Percentiles rank a stretch among this genome's conserved stretches.
Conservation (phyloP, 1,140 invertebrate genomes). For the Drosophila quadrilineata region DNA sequence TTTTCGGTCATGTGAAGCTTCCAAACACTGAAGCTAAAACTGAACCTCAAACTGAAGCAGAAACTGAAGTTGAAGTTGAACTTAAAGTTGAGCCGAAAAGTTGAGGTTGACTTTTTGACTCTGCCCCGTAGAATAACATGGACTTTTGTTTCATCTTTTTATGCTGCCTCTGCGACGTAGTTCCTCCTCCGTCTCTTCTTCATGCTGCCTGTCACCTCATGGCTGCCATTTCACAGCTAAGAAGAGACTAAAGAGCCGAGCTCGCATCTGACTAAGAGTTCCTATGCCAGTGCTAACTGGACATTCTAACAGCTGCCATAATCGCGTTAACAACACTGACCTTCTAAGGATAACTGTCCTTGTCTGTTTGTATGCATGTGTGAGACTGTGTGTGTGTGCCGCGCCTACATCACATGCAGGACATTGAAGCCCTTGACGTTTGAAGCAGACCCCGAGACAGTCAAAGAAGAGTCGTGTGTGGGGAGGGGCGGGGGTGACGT, state of each 20-base stretch:
- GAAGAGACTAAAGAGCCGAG: constrained; percentile 4
- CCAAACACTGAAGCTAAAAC: constrained; percentile 13
- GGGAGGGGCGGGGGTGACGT: no score
- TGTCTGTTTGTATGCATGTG: background rate
- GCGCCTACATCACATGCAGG: constrained; percentile 40
- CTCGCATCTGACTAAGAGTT: no score
- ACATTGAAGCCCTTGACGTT: constrained; percentile 40
- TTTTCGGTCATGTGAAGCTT: constrained; percentile 73
- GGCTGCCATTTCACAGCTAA: constrained; percentile 35
- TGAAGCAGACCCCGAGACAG: no score
- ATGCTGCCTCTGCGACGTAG: constrained; percentile 9
- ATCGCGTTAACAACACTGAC: constrained; percentile 38
- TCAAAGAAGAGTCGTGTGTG: no score
- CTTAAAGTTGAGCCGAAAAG: constrained; percentile 31
- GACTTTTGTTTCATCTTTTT: constrained; percentile 72
- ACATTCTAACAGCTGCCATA: constrained; percentile 38
- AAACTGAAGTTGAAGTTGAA: constrained; percentile 14
- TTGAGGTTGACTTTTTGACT: constrained; percentile 74
- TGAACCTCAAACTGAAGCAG: constrained; percentile 13
- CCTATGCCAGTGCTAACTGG: no score
- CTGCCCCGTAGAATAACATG: constrained; percentile 73
- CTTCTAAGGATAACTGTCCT: background rate
- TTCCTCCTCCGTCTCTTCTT: constrained; percentile 27
- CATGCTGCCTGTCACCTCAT: constrained; percentile 25
- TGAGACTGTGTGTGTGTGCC: constrained; percentile 15